phyloP scores from a whole-genome alignment of 2,113 vertebrate species.

The Rhinichthys klamathensis region DNA sequence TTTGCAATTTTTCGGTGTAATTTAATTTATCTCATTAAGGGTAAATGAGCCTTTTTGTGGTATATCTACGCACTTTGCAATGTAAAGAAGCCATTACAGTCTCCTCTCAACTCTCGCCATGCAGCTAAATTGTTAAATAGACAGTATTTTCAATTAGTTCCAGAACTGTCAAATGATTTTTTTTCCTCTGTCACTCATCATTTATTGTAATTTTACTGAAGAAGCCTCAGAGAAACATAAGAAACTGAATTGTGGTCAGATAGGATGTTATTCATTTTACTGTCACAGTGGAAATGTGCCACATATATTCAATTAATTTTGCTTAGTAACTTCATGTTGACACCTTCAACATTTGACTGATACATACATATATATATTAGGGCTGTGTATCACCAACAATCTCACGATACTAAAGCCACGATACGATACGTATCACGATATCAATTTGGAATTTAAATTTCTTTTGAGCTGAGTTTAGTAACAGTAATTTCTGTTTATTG shows the following conservation, averaged over 20 bases:
- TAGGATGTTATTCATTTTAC: neutral
- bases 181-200: neutral
- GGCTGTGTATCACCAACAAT: too few relatives aligned
- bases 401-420: too few relatives aligned
- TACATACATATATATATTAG: too few relatives aligned
- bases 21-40: neutral
- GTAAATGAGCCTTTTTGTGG: neutral
- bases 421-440: too few relatives aligned
- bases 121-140: neutral
- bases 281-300: neutral
- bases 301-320: neutral
- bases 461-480: too few relatives aligned
- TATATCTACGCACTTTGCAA: neutral
- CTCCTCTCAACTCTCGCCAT: neutral
- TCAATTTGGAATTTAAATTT: too few relatives aligned
- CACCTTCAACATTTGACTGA: neutral
- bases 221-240: neutral
- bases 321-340: neutral
- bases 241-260: neutral
- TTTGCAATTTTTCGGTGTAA: neutral
- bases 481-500: too few relatives aligned
- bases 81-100: neutral
- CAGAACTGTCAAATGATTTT: neutral
- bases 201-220: neutral
- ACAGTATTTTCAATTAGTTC: slow-evolving; percentile 3